Base-by-base conservation (phyloP, 2,113 vertebrate species). In the Phrynosoma blainvillii region DNA sequence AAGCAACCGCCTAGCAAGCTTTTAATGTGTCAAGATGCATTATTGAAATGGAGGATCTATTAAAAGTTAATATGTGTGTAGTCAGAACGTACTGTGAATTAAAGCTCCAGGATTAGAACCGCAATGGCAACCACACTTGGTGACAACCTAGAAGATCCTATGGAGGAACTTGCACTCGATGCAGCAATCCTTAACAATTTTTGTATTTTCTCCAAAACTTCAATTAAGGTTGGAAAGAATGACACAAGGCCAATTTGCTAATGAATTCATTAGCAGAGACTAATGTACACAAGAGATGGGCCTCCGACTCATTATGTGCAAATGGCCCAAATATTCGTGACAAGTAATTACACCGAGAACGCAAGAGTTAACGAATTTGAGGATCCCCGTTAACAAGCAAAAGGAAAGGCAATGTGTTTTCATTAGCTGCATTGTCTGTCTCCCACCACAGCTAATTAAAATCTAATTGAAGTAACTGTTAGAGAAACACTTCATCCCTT, bases 371-470 rank as follows among this genome's bases (percentile, higher is more conserved):
- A 75, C n/a, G 86, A 75, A 87, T 82, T 52, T 87, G 20, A 23
- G 36, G 65, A 66, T 36, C 16, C 40, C 65, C 75, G 32, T 75
- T 87, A 18, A 75, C 56, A 40, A 27, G 71, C 79, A 82, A 73
- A 76, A 65, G 79, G 70, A 66, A 47, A 30, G 86, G 62, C 75
- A 87, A 82, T 82, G 86, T 14, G 54, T 82, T 87, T 87, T 74
- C 71, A 74, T 82, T 82, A 87, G 27, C 54, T 13, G 56, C 59
- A n/a, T 75, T 66, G 79, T 75, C 54, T 65, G 79, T 32, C 56
- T 82, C 86, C 5, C 36, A 12, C 86, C 71, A 66, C 79, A n/a
- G 70, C 79, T 82, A 87, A 87, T 87, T 87, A 87, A 82, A 87
- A 76, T 36, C 70, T 66, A 87, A 87, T 65, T 65, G 79, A 82